phyloP scores from a whole-genome alignment of 2,797 vertebrate species.

The Enteromius trimaculatus region DNA sequence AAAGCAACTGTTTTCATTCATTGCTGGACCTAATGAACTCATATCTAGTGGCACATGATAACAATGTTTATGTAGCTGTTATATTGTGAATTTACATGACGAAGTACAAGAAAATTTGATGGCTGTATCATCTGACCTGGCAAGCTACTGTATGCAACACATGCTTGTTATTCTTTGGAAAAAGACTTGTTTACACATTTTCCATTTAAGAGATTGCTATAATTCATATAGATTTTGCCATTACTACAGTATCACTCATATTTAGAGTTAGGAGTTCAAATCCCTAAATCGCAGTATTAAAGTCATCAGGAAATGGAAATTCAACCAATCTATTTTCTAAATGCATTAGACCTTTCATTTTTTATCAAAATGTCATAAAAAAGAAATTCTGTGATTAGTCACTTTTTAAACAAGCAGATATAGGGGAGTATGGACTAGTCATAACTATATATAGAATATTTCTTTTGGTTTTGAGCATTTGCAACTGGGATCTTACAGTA shows the following conservation, averaged over 20 bases:
- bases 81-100: conserved; percentile 32
- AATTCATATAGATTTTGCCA: background rate
- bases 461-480: too few species aligned
- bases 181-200: conserved; percentile 12
- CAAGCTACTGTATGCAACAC: background rate
- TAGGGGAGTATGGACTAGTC: too few species aligned
- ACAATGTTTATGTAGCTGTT: conserved; percentile 20
- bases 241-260: background rate
- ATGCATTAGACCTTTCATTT: background rate
- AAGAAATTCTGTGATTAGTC: background rate
- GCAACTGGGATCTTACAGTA: too few species aligned
- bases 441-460: too few species aligned
- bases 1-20: conserved; percentile 62
- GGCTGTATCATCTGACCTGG: conserved; percentile 16
- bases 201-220: background rate
- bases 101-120: background rate
- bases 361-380: background rate
- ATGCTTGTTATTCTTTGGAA: conserved; percentile 16
- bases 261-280: background rate
- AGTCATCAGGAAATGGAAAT: background rate
- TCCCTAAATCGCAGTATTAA: background rate
- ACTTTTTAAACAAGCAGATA: background rate
- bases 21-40: conserved; percentile 59
- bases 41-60: conserved; percentile 31
- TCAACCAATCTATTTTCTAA: background rate